A percentile compares a stretch with the other conserved stretches of the same genome.
These are phyloP conservation scores for Chinchilla lanigera DNA, from an alignment of 2,113 vertebrate species.

Conservation along the genomic window DNA sequence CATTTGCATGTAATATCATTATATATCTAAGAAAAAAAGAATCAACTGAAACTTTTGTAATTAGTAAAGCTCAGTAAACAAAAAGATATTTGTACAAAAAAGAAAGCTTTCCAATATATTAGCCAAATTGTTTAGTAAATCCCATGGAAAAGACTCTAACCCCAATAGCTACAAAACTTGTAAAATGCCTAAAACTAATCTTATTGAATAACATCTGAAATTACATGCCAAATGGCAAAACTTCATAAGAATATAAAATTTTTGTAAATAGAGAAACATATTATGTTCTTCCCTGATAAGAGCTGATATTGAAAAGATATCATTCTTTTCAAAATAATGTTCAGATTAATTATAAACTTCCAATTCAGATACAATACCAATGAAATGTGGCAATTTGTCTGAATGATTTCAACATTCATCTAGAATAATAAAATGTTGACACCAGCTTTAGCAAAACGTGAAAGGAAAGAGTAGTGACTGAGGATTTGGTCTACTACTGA, in stretches of 20 bases:
- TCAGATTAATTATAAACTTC: conserved; percentile 29
- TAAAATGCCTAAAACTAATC: conserved; percentile 25
- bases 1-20: background rate
- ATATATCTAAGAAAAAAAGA: background rate
- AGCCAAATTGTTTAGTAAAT: conserved; percentile 1
- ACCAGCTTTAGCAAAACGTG: conserved; percentile 18
- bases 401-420: conserved; percentile 47
- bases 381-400: conserved; percentile 2
- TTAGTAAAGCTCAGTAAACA: background rate
- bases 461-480: conserved; percentile 55
- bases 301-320: background rate
- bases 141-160: background rate
- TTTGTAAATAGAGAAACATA: conserved; percentile 39
- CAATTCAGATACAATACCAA: conserved; percentile 44
- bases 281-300: background rate
- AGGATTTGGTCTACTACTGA: conserved; percentile 19
- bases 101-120: background rate
- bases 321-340: conserved; percentile 52
- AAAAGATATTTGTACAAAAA: background rate
- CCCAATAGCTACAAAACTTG: background rate
- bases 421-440: conserved; percentile 47
- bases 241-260: background rate
- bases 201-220: background rate
- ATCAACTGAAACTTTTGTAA: background rate
- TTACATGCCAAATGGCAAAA: conserved; percentile 4